Evolutionary conservation across 2,113 vertebrate species (phyloP).

Genomic region (human (Homo sapiens)): GRCh38 chr4:160206501-160207000

Average conservation of each 20-base stretch:
- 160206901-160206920: neutral
- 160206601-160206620: neutral
- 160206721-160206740: neutral
- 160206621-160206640: neutral
- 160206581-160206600: neutral
- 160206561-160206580: neutral
- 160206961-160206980: neutral
- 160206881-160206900: neutral
- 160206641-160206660: neutral
- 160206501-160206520: neutral
- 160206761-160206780: neutral
- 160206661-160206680: neutral
- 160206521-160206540: neutral
- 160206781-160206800: neutral
- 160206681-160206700: neutral
- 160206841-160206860: conserved; percentile 13
- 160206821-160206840: neutral
- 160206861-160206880: neutral
- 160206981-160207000: neutral
- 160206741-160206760: neutral
- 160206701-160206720: neutral
- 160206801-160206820: neutral
- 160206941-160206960: neutral
- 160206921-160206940: conserved; percentile 11
- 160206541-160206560: neutral